These are phyloP conservation scores for Lordiphosa stackelbergi DNA, from an alignment of 1,140 invertebrate species.

Conservation along the genomic window DNA sequence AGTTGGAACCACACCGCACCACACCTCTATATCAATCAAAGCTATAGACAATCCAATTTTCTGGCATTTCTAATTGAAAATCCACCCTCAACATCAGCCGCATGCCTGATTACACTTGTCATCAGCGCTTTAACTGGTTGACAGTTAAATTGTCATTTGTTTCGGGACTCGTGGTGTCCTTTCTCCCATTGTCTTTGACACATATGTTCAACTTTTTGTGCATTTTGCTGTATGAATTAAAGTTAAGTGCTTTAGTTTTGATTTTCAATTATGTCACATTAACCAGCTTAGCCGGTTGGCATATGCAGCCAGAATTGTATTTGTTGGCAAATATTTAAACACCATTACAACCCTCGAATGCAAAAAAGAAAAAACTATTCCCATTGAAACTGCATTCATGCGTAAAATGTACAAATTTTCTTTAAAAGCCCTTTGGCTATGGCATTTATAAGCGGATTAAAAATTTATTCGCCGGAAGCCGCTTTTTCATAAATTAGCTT, in stretches of 20 bases:
- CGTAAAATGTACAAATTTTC: conserved; percentile 56
- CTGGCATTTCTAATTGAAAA: conserved; percentile 57
- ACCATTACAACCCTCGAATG: conserved; percentile 44
- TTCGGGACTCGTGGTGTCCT: conserved; percentile 26
- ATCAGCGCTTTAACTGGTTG: conserved; percentile 52
- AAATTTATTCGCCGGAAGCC: conserved; percentile 21
- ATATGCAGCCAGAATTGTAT: conserved; percentile 48
- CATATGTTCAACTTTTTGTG: conserved; percentile 73
- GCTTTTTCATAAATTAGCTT: conserved; percentile 53
- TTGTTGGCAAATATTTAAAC: too few species aligned
- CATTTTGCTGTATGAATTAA: conserved; percentile 53
- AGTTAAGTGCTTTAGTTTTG: conserved; percentile 76
- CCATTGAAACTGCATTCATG: conserved; percentile 43
- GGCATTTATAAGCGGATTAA: conserved; percentile 66
- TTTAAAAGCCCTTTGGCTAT: conserved; percentile 50
- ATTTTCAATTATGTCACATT: conserved; percentile 77
- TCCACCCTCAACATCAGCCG: conserved; percentile 30
- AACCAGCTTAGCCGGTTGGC: conserved; percentile 50
- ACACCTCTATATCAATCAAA: conserved; percentile 46
- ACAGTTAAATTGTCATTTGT: conserved; percentile 72
- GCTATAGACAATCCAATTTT: conserved; percentile 9
- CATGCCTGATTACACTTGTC: conserved; percentile 68
- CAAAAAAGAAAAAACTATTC: conserved; percentile 34
- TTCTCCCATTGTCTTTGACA: conserved; percentile 7
- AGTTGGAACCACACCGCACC: conserved; percentile 42